Conservation (phyloP, 1,140 invertebrate species). For the Anastrepha ludens region DNA sequence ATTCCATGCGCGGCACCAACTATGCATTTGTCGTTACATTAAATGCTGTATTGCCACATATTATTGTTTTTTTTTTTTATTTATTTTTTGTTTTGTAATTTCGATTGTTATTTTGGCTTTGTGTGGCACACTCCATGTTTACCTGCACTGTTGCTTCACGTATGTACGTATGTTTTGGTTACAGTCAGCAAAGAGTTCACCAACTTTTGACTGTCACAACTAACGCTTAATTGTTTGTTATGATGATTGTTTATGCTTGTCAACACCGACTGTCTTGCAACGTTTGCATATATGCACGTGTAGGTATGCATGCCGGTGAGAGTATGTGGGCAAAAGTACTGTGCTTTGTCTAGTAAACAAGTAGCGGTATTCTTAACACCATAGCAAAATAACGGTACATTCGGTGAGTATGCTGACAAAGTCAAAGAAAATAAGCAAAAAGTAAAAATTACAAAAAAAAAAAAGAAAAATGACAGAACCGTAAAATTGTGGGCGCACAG, state of each 20-base stretch:
- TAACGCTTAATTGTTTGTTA: conserved; percentile 35
- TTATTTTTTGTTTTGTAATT: neutral
- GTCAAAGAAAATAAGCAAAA: neutral
- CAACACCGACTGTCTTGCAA: neutral
- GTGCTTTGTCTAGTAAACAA: neutral
- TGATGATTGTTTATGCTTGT: conserved; percentile 35
- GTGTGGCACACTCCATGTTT: neutral
- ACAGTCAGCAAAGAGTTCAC: neutral
- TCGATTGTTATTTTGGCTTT: neutral
- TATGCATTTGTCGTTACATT: neutral
- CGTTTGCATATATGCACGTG: neutral
- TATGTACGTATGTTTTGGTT: neutral
- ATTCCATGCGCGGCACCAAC: neutral
- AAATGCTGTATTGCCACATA: neutral
- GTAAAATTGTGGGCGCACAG: conserved; percentile 43
- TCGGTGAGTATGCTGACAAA: neutral
- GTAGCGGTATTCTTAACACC: conserved; percentile 41
- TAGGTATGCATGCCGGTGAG: neutral
- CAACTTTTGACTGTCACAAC: conserved; percentile 30
- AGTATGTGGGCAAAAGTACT: neutral
- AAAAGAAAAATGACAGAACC: neutral
- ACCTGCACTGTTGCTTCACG: neutral
- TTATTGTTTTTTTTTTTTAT: neutral
- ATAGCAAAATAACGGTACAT: conserved; percentile 9
- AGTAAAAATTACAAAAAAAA: neutral